phyloP scores from a whole-genome alignment of 2,888 invertebrate species.

The Leptopterna dolabrata region DNA sequence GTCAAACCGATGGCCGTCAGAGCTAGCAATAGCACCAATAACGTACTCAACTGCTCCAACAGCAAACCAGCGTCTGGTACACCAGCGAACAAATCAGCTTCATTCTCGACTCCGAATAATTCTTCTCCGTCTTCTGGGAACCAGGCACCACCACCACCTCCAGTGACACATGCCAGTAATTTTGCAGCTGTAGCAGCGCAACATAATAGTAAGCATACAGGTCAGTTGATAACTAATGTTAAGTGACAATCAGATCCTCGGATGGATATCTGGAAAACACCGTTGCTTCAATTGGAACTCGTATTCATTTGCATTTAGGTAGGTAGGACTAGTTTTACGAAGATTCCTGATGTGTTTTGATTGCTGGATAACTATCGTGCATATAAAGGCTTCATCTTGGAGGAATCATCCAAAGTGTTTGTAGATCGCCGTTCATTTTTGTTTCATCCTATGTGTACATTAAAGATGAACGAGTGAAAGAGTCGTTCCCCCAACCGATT shows the following conservation, averaged over 20 bases:
- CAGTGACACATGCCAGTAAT: constrained; percentile 67
- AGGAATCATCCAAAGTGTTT: too few relatives aligned
- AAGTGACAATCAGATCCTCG: neutral
- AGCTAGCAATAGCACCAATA: constrained; percentile 66
- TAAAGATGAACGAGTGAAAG: too few relatives aligned
- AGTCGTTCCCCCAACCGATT: too few relatives aligned
- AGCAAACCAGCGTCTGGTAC: constrained; percentile 53
- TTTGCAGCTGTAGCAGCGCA: constrained; percentile 76
- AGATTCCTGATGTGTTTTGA: too few relatives aligned
- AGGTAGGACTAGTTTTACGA: too few relatives aligned
- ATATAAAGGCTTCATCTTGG: too few relatives aligned
- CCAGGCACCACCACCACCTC: constrained; percentile 49
- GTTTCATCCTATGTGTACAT: too few relatives aligned
- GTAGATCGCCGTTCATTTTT: too few relatives aligned
- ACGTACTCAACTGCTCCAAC: constrained; percentile 56
- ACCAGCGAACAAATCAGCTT: constrained; percentile 56
- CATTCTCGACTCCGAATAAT: constrained; percentile 66
- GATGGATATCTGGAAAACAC: too few relatives aligned
- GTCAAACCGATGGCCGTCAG: constrained; percentile 85
- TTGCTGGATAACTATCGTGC: too few relatives aligned
- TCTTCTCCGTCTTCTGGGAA: constrained; percentile 67
- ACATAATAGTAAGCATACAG: constrained; percentile 59
- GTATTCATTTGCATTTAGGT: too few relatives aligned
- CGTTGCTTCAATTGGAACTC: too few relatives aligned
- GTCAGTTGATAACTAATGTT: constrained; percentile 9